These are phyloP conservation scores for Gymnorhina tibicen DNA, from an alignment of 2,113 vertebrate species.

Conservation along the genomic window DNA sequence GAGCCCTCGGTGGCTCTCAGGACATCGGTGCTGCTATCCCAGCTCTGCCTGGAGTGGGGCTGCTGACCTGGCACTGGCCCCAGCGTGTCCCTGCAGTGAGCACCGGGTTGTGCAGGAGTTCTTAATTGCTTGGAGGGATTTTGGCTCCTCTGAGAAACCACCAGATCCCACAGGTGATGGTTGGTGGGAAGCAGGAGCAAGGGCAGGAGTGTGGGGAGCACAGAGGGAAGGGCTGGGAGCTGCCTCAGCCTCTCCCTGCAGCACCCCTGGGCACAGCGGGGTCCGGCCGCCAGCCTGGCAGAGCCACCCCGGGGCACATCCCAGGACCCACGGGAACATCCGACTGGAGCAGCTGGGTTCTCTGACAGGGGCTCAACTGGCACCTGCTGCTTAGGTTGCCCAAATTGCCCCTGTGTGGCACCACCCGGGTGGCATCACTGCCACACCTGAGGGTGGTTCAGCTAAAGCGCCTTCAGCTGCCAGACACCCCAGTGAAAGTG, in stretches of 20 bases:
- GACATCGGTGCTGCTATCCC: background rate
- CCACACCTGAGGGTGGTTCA: background rate
- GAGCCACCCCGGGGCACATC: background rate
- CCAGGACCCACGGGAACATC: background rate
- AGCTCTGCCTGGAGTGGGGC: background rate
- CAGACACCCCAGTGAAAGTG: background rate
- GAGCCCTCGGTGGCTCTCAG: background rate
- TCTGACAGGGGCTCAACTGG: background rate
- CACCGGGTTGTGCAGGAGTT: background rate
- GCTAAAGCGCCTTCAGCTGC: background rate
- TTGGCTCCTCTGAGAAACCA: background rate
- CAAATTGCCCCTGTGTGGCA: accelerated
- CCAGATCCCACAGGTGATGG: accelerated
- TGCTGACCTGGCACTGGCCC: accelerated
- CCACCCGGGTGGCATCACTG: accelerated
- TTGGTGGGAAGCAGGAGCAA: background rate
- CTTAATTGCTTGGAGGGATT: background rate
- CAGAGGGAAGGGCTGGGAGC: background rate
- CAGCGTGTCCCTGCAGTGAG: background rate
- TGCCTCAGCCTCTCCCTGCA: background rate
- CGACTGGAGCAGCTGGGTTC: accelerated
- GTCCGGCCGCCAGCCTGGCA: accelerated
- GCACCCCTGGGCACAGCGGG: accelerated
- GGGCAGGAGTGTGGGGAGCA: background rate
- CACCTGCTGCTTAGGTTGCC: background rate